phyloP scores from a whole-genome alignment of 2,888 invertebrate genomes.

The Hirtodrosophila confusa region DNA sequence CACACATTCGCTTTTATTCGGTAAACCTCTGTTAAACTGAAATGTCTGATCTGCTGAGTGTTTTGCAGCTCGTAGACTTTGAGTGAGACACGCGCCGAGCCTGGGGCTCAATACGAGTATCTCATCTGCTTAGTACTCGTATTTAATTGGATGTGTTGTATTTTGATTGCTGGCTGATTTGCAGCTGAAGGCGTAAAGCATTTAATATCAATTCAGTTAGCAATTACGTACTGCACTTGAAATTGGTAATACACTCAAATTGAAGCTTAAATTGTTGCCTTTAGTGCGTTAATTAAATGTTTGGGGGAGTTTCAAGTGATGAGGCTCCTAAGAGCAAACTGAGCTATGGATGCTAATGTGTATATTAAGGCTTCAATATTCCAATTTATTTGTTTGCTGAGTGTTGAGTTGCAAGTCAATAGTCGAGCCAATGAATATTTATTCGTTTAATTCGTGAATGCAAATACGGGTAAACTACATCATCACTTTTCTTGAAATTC shows the following conservation, averaged over 20 bases:
- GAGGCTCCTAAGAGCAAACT: neutral
- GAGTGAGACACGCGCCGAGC: neutral
- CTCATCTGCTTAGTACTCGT: conserved; percentile 4
- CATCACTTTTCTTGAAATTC: neutral
- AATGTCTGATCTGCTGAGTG: too few relatives aligned
- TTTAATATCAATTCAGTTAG: conserved; percentile 17
- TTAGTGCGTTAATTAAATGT: conserved; percentile 32
- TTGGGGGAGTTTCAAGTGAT: neutral
- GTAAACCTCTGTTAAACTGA: too few relatives aligned
- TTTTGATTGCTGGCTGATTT: conserved; percentile 18
- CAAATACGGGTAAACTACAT: too few relatives aligned
- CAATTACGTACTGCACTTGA: conserved; percentile 21
- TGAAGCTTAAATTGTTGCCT: conserved; percentile 20
- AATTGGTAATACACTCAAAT: conserved; percentile 10
- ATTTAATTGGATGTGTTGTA: conserved; percentile 19
- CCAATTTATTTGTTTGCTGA: neutral
- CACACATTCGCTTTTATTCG: too few relatives aligned
- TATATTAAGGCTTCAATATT: conserved; percentile 17
- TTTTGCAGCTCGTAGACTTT: too few relatives aligned
- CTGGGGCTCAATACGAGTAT: neutral
- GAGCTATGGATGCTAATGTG: conserved; percentile 15
- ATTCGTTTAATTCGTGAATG: conserved; percentile 11
- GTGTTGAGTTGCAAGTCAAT: conserved; percentile 16
- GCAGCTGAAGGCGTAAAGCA: conserved; percentile 17
- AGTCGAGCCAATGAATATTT: conserved; percentile 13